Percentiles rank a stretch among this genome's conserved stretches.
phyloP scores from a whole-genome alignment of 1,140 invertebrate species.

The Zelostemma sp. region DNA sequence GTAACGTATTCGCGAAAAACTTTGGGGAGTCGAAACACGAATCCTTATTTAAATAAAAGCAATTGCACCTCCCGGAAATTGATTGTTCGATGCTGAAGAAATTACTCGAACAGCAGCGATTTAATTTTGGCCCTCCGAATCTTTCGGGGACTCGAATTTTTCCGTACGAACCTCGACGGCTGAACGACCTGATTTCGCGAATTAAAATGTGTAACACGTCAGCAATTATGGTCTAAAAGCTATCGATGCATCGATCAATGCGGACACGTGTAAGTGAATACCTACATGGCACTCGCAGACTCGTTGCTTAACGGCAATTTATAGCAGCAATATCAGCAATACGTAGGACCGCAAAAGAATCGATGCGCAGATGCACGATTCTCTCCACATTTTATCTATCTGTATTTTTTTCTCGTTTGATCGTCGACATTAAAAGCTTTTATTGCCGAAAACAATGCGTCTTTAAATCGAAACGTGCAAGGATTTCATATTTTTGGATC shows the following conservation, averaged over 20 bases:
- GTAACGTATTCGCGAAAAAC: background rate
- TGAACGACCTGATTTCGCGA: constrained; percentile 2
- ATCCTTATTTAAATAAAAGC: too few relatives aligned
- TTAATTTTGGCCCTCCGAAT: too few relatives aligned
- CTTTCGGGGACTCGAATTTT: background rate
- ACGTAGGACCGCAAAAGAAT: background rate
- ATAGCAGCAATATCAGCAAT: constrained; percentile 3
- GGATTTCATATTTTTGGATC: too few relatives aligned
- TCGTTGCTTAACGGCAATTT: background rate
- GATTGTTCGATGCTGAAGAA: too few relatives aligned
- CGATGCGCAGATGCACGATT: background rate
- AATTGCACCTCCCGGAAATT: too few relatives aligned
- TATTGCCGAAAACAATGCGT: too few relatives aligned
- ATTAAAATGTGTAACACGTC: constrained; percentile 5
- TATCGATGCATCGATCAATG: constrained; percentile 1
- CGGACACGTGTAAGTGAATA: background rate
- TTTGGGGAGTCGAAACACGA: too few relatives aligned
- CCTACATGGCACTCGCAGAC: background rate
- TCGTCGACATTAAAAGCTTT: too few relatives aligned
- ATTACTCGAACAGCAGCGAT: too few relatives aligned
- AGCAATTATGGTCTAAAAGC: background rate
- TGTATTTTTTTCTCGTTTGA: background rate
- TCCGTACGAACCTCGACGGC: background rate
- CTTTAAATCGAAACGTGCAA: too few relatives aligned
- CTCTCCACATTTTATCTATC: background rate